phyloP scores from a whole-genome alignment of 2,797 vertebrate species.

The Paguma larvata region DNA sequence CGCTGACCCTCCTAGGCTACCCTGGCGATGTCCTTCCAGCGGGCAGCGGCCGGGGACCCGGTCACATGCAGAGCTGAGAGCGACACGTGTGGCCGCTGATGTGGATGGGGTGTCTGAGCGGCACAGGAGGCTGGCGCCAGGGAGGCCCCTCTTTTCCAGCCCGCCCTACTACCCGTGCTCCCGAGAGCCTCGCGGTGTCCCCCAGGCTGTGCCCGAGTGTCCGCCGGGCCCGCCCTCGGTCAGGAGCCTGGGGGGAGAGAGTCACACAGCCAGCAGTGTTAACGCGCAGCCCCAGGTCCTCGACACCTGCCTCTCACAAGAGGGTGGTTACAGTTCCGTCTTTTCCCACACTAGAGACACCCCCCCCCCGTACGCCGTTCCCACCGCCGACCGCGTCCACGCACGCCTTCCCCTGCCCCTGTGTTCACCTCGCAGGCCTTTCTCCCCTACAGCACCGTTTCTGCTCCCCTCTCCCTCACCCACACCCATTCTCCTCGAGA shows the following conservation, averaged over 20 bases:
- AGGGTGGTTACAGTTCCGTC: background rate
- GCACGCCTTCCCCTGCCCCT: background rate
- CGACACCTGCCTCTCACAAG: rapidly evolving
- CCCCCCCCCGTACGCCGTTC: no score
- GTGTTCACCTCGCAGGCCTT: background rate
- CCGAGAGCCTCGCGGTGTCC: background rate
- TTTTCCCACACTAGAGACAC: background rate
- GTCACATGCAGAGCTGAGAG: background rate
- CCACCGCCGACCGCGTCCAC: background rate
- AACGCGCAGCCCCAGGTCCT: rapidly evolving
- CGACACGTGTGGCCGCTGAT: rapidly evolving
- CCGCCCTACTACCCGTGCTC: rapidly evolving
- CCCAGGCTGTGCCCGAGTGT: rapidly evolving
- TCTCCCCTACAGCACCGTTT: no score
- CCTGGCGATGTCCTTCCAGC: background rate
- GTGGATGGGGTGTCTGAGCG: rapidly evolving
- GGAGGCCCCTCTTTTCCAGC: no score
- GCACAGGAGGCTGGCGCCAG: background rate
- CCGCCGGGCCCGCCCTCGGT: no score
- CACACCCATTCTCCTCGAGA: background rate
- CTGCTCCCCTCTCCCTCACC: rapidly evolving
- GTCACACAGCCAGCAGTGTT: rapidly evolving
- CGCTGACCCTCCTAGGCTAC: background rate
- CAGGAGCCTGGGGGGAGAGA: background rate
- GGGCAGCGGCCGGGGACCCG: rapidly evolving